Percentiles rank a stretch among this genome's conserved stretches.
These are phyloP conservation scores for Antigone vipio DNA, from an alignment of 2,113 vertebrate genomes.

Conservation along the genomic window DNA sequence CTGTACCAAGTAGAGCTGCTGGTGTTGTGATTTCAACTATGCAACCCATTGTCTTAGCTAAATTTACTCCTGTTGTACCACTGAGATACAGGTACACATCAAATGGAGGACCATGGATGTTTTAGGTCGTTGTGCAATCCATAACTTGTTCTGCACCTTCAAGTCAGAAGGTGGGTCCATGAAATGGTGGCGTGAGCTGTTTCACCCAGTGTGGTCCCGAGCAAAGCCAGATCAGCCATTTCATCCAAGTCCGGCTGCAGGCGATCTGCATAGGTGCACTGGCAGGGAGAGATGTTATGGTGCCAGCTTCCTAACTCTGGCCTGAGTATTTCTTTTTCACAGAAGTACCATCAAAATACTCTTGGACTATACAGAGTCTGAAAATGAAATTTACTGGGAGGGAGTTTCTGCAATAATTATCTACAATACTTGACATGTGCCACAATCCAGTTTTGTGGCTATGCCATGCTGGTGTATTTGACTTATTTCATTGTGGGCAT, in stretches of 20 bases:
- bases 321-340: background rate
- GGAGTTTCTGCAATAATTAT: background rate
- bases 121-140: background rate
- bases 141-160: background rate
- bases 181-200: background rate
- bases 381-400: background rate
- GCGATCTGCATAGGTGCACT: background rate
- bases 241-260: background rate
- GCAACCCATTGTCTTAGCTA: background rate
- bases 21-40: background rate
- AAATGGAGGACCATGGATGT: background rate
- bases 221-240: background rate
- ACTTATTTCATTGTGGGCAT: background rate
- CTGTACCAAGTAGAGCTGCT: background rate
- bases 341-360: background rate
- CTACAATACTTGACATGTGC: background rate
- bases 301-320: background rate
- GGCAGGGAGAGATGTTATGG: background rate
- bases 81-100: background rate
- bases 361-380: background rate
- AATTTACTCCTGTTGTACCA: background rate
- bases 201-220: background rate
- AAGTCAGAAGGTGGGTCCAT: fast-evolving
- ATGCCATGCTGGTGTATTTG: background rate
- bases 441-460: background rate